Conservation (phyloP, 2,113 vertebrate genomes). For the Sardina pilchardus region DNA sequence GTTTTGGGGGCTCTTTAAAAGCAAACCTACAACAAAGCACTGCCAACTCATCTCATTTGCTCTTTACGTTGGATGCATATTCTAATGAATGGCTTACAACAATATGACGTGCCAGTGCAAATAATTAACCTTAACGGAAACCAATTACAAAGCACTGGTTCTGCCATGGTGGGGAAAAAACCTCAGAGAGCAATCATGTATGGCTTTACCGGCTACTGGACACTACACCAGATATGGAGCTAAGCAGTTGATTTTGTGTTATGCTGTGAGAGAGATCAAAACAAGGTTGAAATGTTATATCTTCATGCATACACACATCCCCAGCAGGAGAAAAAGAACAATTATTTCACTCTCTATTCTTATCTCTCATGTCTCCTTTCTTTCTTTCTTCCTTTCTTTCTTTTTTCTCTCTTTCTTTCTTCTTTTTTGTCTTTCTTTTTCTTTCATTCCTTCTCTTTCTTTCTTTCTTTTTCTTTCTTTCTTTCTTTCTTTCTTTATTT, state of each 20-base stretch:
- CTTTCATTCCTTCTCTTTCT: neutral
- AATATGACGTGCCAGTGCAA: conserved; percentile 77
- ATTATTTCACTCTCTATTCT: conserved; percentile 57
- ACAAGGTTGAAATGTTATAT: conserved; percentile 66
- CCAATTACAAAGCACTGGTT: conserved; percentile 73
- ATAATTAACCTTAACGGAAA: conserved; percentile 80
- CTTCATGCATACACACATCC: conserved; percentile 42
- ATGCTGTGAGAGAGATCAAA: conserved; percentile 65
- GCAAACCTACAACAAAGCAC: conserved; percentile 63
- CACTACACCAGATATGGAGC: conserved; percentile 6
- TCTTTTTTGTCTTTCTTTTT: conserved; percentile 40
- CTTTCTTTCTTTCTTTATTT: conserved; percentile 42
- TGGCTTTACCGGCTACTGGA: conserved; percentile 43
- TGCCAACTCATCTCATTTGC: conserved; percentile 73
- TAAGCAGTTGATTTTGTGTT: conserved; percentile 35
- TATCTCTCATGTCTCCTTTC: neutral
- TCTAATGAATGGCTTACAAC: conserved; percentile 78
- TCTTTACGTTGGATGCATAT: conserved; percentile 72
- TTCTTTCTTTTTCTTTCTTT: neutral
- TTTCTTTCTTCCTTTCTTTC: neutral
- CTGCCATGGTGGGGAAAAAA: conserved; percentile 54
- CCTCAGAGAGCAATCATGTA: conserved; percentile 69
- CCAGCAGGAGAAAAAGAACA: conserved; percentile 56
- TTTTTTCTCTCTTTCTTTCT: conserved; percentile 10
- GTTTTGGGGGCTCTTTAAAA: conserved; percentile 60